Evolutionary conservation across 2,797 vertebrate species (phyloP).

Genomic region (Dipus sagitta): DNA sequence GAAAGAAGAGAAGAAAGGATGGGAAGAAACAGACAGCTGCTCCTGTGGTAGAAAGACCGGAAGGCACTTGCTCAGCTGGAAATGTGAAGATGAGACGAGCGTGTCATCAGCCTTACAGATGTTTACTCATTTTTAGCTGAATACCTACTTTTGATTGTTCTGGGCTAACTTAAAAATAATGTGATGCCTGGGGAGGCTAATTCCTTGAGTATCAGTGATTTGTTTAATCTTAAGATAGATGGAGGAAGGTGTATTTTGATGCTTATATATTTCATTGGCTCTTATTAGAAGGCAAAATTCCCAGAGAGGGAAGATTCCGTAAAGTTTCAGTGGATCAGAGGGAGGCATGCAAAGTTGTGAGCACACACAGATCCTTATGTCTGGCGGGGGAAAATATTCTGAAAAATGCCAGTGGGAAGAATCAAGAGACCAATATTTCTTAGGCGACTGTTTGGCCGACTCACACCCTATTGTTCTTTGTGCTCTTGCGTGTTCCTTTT

Average conservation of each 20-base stretch:
- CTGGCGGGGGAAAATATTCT: rapidly evolving
- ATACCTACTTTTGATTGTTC: not conserved
- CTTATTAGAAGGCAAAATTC: not conserved
- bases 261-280: not conserved
- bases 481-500: not conserved
- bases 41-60: not conserved
- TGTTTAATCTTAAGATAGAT: not conserved
- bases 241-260: conserved; percentile 3
- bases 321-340: not conserved
- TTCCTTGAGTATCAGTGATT: not conserved
- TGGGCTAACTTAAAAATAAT: not conserved
- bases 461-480: not conserved
- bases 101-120: not conserved
- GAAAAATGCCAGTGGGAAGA: not conserved
- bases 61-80: not conserved
- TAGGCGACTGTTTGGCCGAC: not conserved
- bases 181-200: not conserved
- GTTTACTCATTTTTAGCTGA: not conserved
- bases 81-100: not conserved
- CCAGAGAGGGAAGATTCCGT: not conserved
- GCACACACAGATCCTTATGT: not conserved
- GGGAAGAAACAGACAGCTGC: not conserved
- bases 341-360: not conserved
- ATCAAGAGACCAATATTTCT: not conserved
- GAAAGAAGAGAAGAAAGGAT: not conserved